phyloP scores from a whole-genome alignment of 2,888 invertebrate genomes.

The Smittia aterrima region DNA sequence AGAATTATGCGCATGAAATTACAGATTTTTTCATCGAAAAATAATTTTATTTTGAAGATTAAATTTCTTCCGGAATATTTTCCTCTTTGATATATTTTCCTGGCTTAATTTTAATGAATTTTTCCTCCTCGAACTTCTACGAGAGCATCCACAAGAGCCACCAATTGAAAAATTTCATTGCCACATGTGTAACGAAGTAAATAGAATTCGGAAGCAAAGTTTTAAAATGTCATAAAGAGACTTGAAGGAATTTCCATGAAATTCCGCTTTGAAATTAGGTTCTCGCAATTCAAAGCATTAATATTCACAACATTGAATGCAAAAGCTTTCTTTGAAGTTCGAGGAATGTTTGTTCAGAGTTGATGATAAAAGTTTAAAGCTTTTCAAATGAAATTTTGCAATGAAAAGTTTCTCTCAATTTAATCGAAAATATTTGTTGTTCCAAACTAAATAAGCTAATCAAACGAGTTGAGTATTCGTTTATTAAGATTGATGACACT shows the following conservation, averaged over 20 bases:
- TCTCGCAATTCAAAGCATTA: not conserved
- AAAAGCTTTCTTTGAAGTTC: too few species aligned
- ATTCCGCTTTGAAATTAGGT: not conserved
- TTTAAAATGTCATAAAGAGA: conserved; percentile 14
- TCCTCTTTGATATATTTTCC: not conserved
- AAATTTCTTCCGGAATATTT: not conserved
- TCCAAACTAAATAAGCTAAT: too few species aligned
- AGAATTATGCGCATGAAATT: too few species aligned
- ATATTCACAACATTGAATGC: not conserved
- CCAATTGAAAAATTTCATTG: not conserved
- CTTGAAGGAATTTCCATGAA: not conserved
- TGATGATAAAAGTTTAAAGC: conserved; percentile 12
- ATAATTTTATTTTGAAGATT: too few species aligned
- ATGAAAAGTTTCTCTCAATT: not conserved
- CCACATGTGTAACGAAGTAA: not conserved
- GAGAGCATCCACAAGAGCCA: not conserved
- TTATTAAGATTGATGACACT: conserved; percentile 38
- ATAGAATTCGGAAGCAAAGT: not conserved
- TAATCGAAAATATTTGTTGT: too few species aligned
- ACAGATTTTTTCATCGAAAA: too few species aligned
- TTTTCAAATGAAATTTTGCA: not conserved
- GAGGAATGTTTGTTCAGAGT: not conserved
- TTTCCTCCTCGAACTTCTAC: not conserved
- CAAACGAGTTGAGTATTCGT: not conserved
- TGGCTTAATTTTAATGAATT: too few species aligned